A percentile compares a stretch with the other conserved stretches of the same genome.
These are phyloP conservation scores for Fistularia tabacaria DNA, from an alignment of 2,797 vertebrate species.

Conservation along the genomic window DNA sequence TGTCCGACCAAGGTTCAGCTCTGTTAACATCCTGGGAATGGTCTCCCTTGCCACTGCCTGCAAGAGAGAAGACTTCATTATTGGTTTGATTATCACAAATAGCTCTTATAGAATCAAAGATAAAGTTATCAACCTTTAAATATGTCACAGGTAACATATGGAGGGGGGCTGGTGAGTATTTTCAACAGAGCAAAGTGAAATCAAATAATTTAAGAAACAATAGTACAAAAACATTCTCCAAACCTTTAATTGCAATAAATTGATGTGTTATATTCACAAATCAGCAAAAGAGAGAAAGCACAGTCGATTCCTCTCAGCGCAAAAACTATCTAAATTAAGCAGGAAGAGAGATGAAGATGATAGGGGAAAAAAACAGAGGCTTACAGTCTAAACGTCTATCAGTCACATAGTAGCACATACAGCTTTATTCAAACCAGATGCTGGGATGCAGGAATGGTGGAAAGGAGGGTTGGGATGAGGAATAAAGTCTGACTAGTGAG, in stretches of 20 bases:
- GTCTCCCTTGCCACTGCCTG: constrained; percentile 86
- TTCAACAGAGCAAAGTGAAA: too few species aligned
- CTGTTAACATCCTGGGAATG: constrained; percentile 80
- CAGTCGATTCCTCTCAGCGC: neutral
- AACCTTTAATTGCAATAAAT: neutral
- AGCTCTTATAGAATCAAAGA: too few species aligned
- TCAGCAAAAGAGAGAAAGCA: constrained; percentile 13
- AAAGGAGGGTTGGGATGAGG: constrained; percentile 28
- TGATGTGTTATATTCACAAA: constrained; percentile 3
- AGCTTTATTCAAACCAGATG: constrained; percentile 86
- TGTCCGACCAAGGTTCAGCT: constrained; percentile 81
- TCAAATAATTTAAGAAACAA: neutral
- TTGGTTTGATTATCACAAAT: neutral
- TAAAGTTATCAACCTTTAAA: neutral
- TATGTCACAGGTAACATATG: too few species aligned
- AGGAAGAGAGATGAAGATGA: constrained; percentile 51
- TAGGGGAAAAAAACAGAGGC: constrained; percentile 62
- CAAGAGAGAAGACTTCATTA: constrained; percentile 7
- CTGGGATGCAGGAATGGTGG: constrained; percentile 36
- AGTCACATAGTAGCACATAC: constrained; percentile 76
- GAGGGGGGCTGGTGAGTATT: too few species aligned
- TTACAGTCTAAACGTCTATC: constrained; percentile 68
- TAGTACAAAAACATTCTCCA: neutral
- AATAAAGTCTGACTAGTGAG: constrained; percentile 44
- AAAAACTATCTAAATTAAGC: constrained; percentile 46